Conservation (phyloP, 2,888 invertebrate genomes). For the Bursaphelenchus okinawaensis region DNA sequence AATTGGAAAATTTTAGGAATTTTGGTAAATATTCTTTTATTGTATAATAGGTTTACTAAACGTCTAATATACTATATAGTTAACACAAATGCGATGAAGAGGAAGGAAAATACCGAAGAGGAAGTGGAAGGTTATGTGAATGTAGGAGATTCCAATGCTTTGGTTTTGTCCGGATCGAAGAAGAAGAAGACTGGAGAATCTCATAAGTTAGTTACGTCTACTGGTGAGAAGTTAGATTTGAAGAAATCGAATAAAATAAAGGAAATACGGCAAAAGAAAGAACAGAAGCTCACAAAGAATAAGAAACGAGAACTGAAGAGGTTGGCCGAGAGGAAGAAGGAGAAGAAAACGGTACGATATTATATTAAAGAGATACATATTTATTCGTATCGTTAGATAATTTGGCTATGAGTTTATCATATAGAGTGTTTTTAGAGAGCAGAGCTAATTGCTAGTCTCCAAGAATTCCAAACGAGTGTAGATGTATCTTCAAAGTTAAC, state of each 20-base stretch:
- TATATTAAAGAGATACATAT: neutral
- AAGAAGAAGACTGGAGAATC: conserved; percentile 11
- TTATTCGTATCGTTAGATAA: neutral
- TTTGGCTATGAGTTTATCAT: conserved; percentile 7
- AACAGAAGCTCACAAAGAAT: conserved; percentile 70
- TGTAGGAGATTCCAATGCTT: neutral
- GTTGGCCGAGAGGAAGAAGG: conserved; percentile 79
- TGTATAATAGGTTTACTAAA: no score
- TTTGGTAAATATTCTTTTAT: no score
- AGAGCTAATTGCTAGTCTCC: conserved; percentile 8
- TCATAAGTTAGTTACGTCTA: conserved; percentile 9
- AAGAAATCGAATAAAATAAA: conserved; percentile 30
- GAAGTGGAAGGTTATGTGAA: neutral
- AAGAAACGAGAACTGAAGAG: conserved; percentile 78
- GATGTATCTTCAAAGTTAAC: neutral
- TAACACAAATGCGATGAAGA: no score
- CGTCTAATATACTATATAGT: no score
- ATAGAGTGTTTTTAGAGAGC: conserved; percentile 41
- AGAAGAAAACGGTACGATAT: conserved; percentile 77
- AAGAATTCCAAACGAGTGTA: conserved; percentile 9
- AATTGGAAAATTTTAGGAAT: no score
- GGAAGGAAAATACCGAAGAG: no score
- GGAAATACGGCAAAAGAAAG: conserved; percentile 23
- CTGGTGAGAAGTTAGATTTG: conserved; percentile 21
- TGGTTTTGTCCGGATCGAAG: conserved; percentile 1